Base-by-base conservation (phyloP, 2,113 vertebrate species). In the Dicerorhinus sumatrensis region DNA sequence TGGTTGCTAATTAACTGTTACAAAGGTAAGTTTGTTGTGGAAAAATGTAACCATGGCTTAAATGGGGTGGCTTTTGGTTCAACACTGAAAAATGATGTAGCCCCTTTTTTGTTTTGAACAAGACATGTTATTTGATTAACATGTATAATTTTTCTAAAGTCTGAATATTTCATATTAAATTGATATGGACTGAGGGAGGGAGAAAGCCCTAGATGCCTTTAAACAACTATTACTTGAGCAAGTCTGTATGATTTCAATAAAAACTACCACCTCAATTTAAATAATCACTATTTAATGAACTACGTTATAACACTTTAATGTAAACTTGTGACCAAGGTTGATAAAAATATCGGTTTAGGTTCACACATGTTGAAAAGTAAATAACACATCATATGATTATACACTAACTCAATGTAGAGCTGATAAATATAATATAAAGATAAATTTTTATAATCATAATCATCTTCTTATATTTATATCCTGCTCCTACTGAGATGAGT, bases 401-500 rank as follows among this genome's bases (percentile, higher is more conserved):
- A 75, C 25, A 20, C 46, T 96, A 69, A 92, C 73, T 94, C 65
- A 85, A 6, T 91, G 54, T 39, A 63, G 72, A 93, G 77, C 62
- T 94, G 90, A 92, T 85, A 97, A 97, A 89, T 93, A 90, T 17
- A 51, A 39, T 95, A 84, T 85, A 69, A 95, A 84, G 27, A 92
- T 97, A 39, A 51, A 69, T 96, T 98, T 98, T 97, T 94, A 91
- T 96, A 80, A 96, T 97, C 92, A 29, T 97, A 98, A 98, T 98
- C 97, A 97, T 98, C 96, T 67, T 96, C 95, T 97, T 97, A 94
- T 97, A 98, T 98, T 98, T 97, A 98, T 97, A 98, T 98, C 97
- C 98, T 98, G 97, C 91, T 98, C 98, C 98, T 96, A 98, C 98
- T 98, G 97, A 97, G 98, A 94, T 96, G 97, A 97, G 96, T 96